Conservation (phyloP, 2,113 vertebrate genomes). For the Prolemur simus region DNA sequence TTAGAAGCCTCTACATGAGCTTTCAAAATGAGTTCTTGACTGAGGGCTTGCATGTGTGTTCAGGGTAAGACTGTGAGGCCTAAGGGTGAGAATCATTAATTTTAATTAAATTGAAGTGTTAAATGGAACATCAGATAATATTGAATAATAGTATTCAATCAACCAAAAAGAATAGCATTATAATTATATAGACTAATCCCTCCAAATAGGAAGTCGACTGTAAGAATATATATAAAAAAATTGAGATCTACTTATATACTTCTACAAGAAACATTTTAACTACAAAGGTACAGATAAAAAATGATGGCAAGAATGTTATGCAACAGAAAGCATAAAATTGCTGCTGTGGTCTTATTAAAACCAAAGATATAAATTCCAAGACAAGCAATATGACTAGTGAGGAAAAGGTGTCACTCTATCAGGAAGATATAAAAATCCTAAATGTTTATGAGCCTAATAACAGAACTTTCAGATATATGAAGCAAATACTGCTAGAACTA, state of each 20-base stretch:
- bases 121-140: not conserved
- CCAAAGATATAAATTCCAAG: not conserved
- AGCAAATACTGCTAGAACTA: not conserved
- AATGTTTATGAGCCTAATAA: not conserved
- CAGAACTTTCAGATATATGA: not conserved
- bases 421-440: not conserved
- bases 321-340: not conserved
- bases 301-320: not conserved
- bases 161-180: not conserved
- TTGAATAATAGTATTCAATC: not conserved
- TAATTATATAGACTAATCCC: not conserved
- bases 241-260: not conserved
- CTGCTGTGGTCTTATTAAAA: not conserved
- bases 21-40: not conserved
- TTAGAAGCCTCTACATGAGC: not conserved
- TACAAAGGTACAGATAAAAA: not conserved
- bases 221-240: not conserved
- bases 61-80: too few relatives aligned
- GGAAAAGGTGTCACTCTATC: not conserved
- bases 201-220: not conserved
- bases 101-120: not conserved
- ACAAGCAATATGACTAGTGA: not conserved
- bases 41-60: not conserved
- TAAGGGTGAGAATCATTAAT: not conserved
- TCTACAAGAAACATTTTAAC: not conserved